phyloP scores from a whole-genome alignment of 2,888 invertebrate genomes.

The Drosophila prolongata region DNA sequence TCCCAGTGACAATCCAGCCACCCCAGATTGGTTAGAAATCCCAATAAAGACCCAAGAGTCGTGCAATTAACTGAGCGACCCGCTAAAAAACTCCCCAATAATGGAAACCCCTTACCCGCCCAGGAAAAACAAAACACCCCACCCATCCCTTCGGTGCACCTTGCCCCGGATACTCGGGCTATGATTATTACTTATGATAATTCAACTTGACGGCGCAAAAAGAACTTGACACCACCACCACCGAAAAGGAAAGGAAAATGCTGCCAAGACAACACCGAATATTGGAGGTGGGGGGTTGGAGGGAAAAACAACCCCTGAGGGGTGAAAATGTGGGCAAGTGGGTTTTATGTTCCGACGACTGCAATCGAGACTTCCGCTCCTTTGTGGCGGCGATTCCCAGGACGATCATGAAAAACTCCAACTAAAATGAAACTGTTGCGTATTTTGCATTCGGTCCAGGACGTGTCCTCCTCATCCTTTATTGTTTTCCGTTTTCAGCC shows the following conservation, averaged over 20 bases:
- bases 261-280: conserved; percentile 44
- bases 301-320: conserved; percentile 57
- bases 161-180: conserved; percentile 56
- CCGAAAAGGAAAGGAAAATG: conserved; percentile 12
- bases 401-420: conserved; percentile 71
- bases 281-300: background rate
- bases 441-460: conserved; percentile 68
- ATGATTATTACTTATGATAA: conserved; percentile 80
- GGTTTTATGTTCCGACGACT: conserved; percentile 54
- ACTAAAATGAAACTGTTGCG: conserved; percentile 66
- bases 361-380: conserved; percentile 56
- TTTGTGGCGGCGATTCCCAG: conserved; percentile 51
- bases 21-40: conserved; percentile 51
- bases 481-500: conserved; percentile 68
- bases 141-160: conserved; percentile 53
- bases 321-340: conserved; percentile 50
- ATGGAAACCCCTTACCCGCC: conserved; percentile 21
- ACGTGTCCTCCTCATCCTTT: conserved; percentile 44
- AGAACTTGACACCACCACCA: conserved; percentile 65
- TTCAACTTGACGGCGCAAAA: conserved; percentile 71
- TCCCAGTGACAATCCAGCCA: conserved; percentile 46
- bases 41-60: conserved; percentile 59
- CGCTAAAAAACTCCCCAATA: conserved; percentile 71
- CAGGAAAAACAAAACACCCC: conserved; percentile 27
- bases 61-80: conserved; percentile 63